Conservation (phyloP, 2,797 vertebrate genomes). For the Siniperca undulata region DNA sequence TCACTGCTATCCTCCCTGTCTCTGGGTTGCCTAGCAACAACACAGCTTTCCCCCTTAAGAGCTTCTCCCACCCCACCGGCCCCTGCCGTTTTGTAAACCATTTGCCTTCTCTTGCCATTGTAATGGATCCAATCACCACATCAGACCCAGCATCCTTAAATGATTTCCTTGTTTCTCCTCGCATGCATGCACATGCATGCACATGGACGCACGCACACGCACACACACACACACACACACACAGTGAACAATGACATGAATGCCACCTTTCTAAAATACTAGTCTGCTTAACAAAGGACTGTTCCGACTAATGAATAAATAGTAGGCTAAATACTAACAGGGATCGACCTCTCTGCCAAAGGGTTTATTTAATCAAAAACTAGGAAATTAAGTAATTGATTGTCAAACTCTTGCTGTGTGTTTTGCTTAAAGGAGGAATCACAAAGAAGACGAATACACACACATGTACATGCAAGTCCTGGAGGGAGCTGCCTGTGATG, state of each 20-base stretch:
- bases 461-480: constrained; percentile 8
- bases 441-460: constrained; percentile 13
- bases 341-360: background rate
- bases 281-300: background rate
- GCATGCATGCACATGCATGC: background rate
- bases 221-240: background rate
- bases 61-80: constrained; percentile 48
- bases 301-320: background rate
- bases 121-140: constrained; percentile 78
- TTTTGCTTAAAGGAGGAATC: constrained; percentile 16
- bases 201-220: too few relatives aligned
- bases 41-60: constrained; percentile 77
- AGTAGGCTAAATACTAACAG: background rate
- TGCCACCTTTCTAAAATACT: constrained; percentile 6
- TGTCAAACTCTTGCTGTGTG: constrained; percentile 4
- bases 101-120: constrained; percentile 76
- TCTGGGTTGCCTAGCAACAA: constrained; percentile 85
- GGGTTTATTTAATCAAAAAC: background rate
- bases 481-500: constrained; percentile 21
- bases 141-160: constrained; percentile 62
- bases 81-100: constrained; percentile 75
- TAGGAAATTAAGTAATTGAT: constrained; percentile 11
- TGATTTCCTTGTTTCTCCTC: constrained; percentile 25
- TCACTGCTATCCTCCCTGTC: constrained; percentile 80
- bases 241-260: background rate